phyloP scores from a whole-genome alignment of 2,113 vertebrate genomes.

The Saccopteryx leptura region DNA sequence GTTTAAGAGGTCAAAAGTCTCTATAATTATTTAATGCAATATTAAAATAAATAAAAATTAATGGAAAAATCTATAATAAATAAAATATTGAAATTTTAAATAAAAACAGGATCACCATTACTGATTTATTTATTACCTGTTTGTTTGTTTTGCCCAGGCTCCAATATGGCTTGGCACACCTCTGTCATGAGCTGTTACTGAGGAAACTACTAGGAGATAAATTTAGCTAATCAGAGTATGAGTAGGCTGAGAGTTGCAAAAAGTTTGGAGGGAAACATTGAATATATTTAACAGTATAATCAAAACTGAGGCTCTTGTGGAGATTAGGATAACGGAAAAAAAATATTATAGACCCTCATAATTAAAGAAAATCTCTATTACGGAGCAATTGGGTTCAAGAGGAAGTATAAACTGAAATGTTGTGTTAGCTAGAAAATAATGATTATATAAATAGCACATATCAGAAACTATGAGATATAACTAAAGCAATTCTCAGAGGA shows the following conservation, averaged over 20 bases:
- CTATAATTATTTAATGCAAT: background rate
- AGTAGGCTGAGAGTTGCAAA: background rate
- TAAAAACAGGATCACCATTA: background rate
- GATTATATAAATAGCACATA: background rate
- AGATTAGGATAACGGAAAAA: background rate
- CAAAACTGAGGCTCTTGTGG: background rate
- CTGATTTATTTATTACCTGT: background rate
- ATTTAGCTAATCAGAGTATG: background rate
- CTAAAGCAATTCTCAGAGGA: background rate
- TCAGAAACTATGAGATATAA: background rate
- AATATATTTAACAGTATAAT: constrained; percentile 39
- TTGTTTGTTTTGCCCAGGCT: background rate
- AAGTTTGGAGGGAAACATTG: background rate
- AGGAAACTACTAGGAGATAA: background rate
- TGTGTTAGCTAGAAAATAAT: background rate
- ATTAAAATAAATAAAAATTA: constrained; percentile 7
- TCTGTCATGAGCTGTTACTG: background rate
- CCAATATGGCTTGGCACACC: background rate
- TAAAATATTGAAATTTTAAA: constrained; percentile 1
- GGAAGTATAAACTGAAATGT: background rate
- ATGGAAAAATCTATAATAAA: background rate
- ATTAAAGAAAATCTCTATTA: constrained; percentile 16
- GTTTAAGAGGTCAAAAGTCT: background rate
- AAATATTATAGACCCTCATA: background rate
- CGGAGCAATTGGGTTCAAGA: background rate